Conservation (phyloP, 2,113 vertebrate genomes). For the Dromas ardeola region DNA sequence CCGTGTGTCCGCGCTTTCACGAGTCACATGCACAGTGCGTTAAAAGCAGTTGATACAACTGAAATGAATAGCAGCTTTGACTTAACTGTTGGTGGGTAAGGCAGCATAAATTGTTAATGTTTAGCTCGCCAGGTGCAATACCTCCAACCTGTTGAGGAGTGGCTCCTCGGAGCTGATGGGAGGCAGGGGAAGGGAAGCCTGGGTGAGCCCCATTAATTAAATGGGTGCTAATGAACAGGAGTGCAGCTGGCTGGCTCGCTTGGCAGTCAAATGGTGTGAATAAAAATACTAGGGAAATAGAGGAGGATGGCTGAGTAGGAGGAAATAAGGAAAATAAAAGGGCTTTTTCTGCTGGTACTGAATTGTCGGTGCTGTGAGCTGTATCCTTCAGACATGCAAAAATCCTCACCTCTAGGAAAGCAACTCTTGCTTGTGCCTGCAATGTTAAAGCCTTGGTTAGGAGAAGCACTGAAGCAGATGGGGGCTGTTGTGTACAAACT, state of each 20-base stretch:
- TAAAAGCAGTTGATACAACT: not conserved
- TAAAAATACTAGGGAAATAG: not conserved
- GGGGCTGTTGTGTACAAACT: not conserved
- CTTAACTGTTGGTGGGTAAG: not conserved
- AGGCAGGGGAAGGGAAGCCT: not conserved
- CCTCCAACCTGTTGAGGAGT: not conserved
- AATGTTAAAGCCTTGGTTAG: not conserved
- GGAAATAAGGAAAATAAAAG: not conserved
- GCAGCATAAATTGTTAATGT: too few species aligned
- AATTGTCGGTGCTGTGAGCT: not conserved
- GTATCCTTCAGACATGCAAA: not conserved
- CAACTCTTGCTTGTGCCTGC: not conserved
- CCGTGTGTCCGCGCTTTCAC: fast-evolving
- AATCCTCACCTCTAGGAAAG: not conserved
- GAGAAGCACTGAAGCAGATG: not conserved
- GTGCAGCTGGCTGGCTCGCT: not conserved
- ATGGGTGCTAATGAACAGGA: not conserved
- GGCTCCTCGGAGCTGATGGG: fast-evolving
- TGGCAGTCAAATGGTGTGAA: not conserved
- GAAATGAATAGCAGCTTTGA: not conserved
- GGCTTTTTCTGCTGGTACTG: not conserved
- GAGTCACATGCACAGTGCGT: fast-evolving
- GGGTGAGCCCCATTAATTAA: not conserved
- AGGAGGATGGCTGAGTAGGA: not conserved
- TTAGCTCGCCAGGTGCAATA: not conserved